Conservation (phyloP, 1,140 invertebrate species). For the Sycophila sp. region DNA sequence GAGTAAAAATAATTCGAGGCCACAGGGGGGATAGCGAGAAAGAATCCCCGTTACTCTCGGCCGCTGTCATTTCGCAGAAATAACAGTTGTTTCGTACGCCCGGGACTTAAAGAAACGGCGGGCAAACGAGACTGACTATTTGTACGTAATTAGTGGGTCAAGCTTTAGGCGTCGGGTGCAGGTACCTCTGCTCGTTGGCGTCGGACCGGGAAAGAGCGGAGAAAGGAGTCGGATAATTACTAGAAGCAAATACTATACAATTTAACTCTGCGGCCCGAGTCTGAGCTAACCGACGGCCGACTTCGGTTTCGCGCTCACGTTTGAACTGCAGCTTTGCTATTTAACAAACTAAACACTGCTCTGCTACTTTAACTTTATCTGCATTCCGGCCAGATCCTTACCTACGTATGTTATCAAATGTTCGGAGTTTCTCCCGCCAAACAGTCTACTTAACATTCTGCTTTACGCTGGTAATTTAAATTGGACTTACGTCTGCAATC, state of each 20-base stretch:
- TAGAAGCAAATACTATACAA: constrained; percentile 57
- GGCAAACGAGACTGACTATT: constrained; percentile 46
- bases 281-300: constrained; percentile 35
- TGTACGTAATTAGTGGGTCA: constrained; percentile 57
- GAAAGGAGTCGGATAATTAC: constrained; percentile 56
- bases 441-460: too few relatives aligned
- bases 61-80: too few relatives aligned
- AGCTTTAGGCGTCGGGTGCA: constrained; percentile 39
- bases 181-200: constrained; percentile 3
- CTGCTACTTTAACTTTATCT: constrained; percentile 32
- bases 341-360: constrained; percentile 50
- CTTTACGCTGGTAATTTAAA: too few relatives aligned
- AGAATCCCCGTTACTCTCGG: too few relatives aligned
- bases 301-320: constrained; percentile 40
- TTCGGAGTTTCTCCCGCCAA: too few relatives aligned
- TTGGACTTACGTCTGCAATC: too few relatives aligned
- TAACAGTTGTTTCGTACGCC: neutral
- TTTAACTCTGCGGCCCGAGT: too few relatives aligned
- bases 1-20: too few relatives aligned
- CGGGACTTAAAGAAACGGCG: neutral
- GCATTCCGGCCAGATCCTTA: too few relatives aligned
- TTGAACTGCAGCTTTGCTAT: constrained; percentile 45
- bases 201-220: constrained; percentile 39
- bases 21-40: too few relatives aligned
- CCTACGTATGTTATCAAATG: too few relatives aligned